phyloP scores from a whole-genome alignment of 1,140 invertebrate genomes.

The Coenobita brevimanus region DNA sequence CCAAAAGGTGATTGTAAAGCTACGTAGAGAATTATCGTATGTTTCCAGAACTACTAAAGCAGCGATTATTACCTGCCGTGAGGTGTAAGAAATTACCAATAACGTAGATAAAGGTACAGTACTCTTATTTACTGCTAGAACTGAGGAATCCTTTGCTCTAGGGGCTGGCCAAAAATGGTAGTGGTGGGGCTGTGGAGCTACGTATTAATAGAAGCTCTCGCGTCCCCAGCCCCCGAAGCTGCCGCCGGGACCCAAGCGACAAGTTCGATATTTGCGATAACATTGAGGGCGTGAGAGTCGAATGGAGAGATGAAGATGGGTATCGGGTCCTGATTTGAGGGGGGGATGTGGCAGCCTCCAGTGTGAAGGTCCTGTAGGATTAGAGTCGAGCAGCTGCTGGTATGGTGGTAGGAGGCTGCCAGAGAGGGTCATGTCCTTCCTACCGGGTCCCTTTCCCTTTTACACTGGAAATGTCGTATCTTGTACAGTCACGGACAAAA shows the following conservation, averaged over 20 bases:
- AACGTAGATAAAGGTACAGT: no score
- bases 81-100: no score
- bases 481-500: not conserved
- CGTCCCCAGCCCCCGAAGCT: not conserved
- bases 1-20: no score
- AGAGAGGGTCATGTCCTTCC: not conserved
- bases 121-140: no score
- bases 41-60: no score
- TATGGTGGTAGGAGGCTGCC: not conserved
- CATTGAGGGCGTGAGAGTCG: constrained; percentile 65
- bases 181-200: not conserved
- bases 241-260: constrained; percentile 39
- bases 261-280: constrained; percentile 59
- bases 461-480: not conserved
- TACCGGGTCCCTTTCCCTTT: not conserved
- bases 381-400: not conserved
- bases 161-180: no score
- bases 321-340: constrained; percentile 56
- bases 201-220: constrained; percentile 1
- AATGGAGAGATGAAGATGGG: constrained; percentile 66
- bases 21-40: no score
- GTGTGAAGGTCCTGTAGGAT: constrained; percentile 61
- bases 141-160: no score
- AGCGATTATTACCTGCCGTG: no score
- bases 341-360: constrained; percentile 63